These are phyloP conservation scores for Stigmatopora argus DNA, from an alignment of 2,113 vertebrate genomes.

Conservation along the genomic window DNA sequence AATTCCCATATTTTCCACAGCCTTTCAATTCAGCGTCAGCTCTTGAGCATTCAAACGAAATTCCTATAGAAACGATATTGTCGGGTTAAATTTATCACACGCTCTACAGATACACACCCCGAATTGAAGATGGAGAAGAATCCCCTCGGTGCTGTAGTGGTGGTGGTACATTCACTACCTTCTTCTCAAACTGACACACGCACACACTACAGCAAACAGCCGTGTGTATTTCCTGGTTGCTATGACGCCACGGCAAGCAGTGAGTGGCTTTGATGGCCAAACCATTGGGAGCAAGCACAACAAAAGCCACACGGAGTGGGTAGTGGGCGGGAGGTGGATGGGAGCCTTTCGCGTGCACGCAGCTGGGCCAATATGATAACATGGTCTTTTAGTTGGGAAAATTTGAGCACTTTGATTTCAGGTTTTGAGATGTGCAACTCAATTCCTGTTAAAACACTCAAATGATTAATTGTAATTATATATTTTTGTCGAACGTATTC, in stretches of 20 bases:
- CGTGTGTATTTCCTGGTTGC: slow-evolving; percentile 76
- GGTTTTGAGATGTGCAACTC: neutral
- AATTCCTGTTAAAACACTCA: neutral
- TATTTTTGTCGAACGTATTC: no score
- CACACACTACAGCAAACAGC: slow-evolving; percentile 46
- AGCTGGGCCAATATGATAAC: slow-evolving; percentile 59
- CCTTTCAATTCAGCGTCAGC: neutral
- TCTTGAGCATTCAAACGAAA: neutral
- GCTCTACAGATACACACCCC: neutral
- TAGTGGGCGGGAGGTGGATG: slow-evolving; percentile 29
- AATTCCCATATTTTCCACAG: neutral
- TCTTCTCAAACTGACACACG: slow-evolving; percentile 44
- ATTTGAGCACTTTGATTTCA: neutral
- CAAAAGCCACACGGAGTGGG: slow-evolving; percentile 54
- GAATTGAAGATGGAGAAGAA: slow-evolving; percentile 30
- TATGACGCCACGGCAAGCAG: slow-evolving; percentile 68
- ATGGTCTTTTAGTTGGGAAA: neutral
- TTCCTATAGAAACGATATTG: neutral
- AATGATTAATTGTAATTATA: no score
- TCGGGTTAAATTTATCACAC: neutral
- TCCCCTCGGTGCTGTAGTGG: slow-evolving; percentile 32
- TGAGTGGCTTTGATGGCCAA: slow-evolving; percentile 66
- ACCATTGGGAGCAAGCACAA: slow-evolving; percentile 68
- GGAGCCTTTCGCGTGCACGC: slow-evolving; percentile 18
- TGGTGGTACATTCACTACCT: slow-evolving; percentile 39